phyloP scores from a whole-genome alignment of 2,888 invertebrate genomes.

The Tenthredo distinguenda region DNA sequence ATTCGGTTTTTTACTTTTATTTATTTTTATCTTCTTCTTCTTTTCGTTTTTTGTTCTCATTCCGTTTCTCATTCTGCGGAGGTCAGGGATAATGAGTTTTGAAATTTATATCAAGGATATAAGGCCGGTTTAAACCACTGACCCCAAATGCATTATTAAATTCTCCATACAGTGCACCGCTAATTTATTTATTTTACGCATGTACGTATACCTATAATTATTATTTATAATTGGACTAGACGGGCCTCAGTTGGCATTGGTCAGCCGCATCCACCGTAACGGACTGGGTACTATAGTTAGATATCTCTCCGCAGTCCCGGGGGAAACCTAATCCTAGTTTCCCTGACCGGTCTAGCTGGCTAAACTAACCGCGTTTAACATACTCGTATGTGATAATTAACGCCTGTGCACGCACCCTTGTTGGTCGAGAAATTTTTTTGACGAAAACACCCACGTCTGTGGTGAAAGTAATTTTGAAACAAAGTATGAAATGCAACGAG shows the following conservation, averaged over 20 bases:
- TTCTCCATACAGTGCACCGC: not conserved
- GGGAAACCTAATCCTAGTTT: not conserved
- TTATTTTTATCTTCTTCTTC: not conserved
- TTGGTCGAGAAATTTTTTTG: not conserved
- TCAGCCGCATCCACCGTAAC: not conserved
- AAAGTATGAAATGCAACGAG: not conserved
- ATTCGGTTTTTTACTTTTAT: not conserved
- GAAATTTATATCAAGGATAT: not conserved
- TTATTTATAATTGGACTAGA: slow-evolving; percentile 17
- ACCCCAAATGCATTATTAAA: not conserved
- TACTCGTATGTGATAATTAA: not conserved
- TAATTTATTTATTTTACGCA: not conserved
- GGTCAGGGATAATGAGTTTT: not conserved
- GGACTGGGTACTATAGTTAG: not conserved
- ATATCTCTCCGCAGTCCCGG: not conserved
- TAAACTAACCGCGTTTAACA: slow-evolving; percentile 13
- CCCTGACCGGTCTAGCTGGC: not conserved
- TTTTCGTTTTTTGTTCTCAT: not conserved
- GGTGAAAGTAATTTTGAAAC: too few species aligned
- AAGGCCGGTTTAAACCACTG: not conserved
- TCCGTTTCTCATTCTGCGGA: not conserved
- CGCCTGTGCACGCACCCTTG: not conserved
- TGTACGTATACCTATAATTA: not conserved
- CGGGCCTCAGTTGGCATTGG: not conserved
- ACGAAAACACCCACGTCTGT: too few species aligned